Evolutionary conservation across 1,140 invertebrate genomes (phyloP).

Genomic region (Trichomalopsis sarcophagae): DNA sequence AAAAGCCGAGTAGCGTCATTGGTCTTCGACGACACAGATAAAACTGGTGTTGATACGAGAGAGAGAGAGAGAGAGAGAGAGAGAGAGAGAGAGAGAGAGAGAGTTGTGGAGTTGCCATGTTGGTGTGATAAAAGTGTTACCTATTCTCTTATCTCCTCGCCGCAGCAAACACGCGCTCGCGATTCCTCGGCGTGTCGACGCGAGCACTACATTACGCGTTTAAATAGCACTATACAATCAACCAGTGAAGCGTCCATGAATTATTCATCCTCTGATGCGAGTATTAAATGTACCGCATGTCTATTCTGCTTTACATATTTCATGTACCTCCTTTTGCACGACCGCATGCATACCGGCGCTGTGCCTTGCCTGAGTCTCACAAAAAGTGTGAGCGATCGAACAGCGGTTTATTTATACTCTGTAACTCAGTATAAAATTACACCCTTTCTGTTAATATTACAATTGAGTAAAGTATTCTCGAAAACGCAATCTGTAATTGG

Average conservation of each 20-base stretch:
- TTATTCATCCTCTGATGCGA: conserved; percentile 20
- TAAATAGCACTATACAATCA: conserved; percentile 17
- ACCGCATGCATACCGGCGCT: neutral
- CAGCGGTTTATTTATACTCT: neutral
- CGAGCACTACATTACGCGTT: conserved; percentile 5
- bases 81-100: no score
- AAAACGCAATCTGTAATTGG: no score
- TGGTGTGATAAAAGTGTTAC: conserved; percentile 35
- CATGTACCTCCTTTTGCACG: neutral
- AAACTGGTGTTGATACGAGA: neutral
- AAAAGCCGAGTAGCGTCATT: conserved; percentile 26
- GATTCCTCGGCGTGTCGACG: neutral
- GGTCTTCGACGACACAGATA: conserved; percentile 1
- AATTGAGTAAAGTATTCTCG: no score
- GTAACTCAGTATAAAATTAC: no score
- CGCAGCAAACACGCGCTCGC: neutral
- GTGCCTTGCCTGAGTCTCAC: neutral
- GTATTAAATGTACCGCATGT: conserved; percentile 7
- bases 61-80: no score
- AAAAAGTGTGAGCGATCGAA: neutral
- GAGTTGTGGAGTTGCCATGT: conserved; percentile 1
- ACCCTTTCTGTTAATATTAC: no score
- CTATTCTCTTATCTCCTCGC: conserved; percentile 21
- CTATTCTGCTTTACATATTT: conserved; percentile 8
- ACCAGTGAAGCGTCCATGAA: conserved; percentile 18